Evolutionary conservation across 2,113 vertebrate genomes (phyloP).

Genomic region (Verasper variegatus): DNA sequence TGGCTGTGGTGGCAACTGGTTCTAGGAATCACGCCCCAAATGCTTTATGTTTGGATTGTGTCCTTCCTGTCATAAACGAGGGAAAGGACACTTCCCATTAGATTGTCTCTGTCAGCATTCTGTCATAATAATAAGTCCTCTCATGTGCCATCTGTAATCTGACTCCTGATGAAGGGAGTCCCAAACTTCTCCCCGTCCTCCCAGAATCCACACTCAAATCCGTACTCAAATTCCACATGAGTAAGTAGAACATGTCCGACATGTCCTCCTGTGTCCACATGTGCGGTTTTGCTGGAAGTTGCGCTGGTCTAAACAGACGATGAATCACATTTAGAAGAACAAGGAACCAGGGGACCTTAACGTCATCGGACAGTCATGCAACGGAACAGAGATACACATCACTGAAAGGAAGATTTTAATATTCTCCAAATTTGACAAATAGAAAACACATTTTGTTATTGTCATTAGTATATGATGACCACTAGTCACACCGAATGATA

Average conservation of each 20-base stretch:
- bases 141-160: constrained; percentile 23
- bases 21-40: constrained; percentile 69
- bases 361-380: constrained; percentile 1
- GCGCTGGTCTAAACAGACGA: not conserved
- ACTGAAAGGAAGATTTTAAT: not conserved
- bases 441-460: not conserved
- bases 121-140: constrained; percentile 31
- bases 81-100: constrained; percentile 53
- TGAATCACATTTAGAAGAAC: constrained; percentile 49
- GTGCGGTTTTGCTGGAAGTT: not conserved
- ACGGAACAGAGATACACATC: not conserved
- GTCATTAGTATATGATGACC: not conserved
- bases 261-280: constrained; percentile 1
- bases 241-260: not conserved
- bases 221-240: not conserved
- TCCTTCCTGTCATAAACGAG: constrained; percentile 65
- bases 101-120: constrained; percentile 56
- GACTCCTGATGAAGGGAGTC: not conserved
- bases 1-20: constrained; percentile 45
- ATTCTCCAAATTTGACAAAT: not conserved
- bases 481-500: not conserved
- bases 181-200: not conserved
- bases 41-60: constrained; percentile 56
- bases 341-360: constrained; percentile 9
- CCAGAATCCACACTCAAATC: not conserved